Evolutionary conservation across 2,888 invertebrate species (phyloP).

Genomic region (Danaus chrysippus): DNA sequence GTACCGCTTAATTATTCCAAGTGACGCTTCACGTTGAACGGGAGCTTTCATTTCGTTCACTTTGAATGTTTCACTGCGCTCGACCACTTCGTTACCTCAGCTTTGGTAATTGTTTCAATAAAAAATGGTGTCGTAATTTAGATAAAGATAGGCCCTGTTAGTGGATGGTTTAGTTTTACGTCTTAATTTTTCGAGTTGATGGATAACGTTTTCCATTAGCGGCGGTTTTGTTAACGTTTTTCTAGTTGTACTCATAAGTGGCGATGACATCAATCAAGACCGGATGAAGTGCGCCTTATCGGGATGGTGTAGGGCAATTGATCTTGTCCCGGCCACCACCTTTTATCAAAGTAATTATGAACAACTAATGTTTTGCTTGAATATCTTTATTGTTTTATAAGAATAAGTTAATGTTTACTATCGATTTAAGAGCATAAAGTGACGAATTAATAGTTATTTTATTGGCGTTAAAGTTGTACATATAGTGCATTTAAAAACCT

Average conservation of each 20-base stretch:
- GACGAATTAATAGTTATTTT: too few relatives aligned
- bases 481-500: not conserved
- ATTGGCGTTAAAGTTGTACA: too few relatives aligned
- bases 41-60: constrained; percentile 27
- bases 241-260: constrained; percentile 58
- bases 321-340: constrained; percentile 58
- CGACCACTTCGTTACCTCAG: constrained; percentile 35
- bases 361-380: constrained; percentile 13
- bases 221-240: constrained; percentile 62
- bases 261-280: constrained; percentile 63
- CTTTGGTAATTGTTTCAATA: constrained; percentile 51
- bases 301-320: constrained; percentile 61
- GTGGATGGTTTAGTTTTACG: constrained; percentile 39
- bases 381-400: not conserved
- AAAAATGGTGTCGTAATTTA: constrained; percentile 54
- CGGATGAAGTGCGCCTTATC: constrained; percentile 49
- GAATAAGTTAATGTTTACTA: too few relatives aligned
- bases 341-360: constrained; percentile 50
- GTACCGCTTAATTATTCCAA: constrained; percentile 58
- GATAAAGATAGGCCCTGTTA: constrained; percentile 48
- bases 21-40: constrained; percentile 37
- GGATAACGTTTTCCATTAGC: constrained; percentile 68
- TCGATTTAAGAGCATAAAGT: too few relatives aligned
- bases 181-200: constrained; percentile 63
- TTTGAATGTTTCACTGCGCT: constrained; percentile 40